A percentile compares a stretch with the other conserved stretches of the same genome.
Conservation (phyloP, 2,888 invertebrate genomes). For the Odontocerum albicorne region DNA sequence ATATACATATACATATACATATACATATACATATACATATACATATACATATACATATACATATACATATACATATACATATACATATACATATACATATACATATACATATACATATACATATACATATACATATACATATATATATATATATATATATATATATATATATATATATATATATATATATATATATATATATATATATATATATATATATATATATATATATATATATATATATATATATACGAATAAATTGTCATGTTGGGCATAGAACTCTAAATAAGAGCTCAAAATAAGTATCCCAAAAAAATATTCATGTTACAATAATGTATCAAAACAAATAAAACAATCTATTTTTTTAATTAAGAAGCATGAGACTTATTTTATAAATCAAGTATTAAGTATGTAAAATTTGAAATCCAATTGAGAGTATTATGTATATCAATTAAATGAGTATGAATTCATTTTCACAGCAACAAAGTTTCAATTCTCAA, state of each 20-base stretch:
- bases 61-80: neutral
- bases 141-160: neutral
- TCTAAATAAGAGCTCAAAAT: too few relatives aligned
- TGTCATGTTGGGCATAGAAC: too few relatives aligned
- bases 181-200: neutral
- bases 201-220: neutral
- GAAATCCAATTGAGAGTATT: too few relatives aligned
- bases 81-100: neutral
- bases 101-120: neutral
- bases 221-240: neutral
- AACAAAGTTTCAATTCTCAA: too few relatives aligned
- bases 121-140: neutral
- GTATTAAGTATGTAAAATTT: too few relatives aligned
- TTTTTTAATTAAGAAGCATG: too few relatives aligned
- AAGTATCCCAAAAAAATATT: too few relatives aligned
- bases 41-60: neutral
- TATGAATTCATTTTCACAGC: too few relatives aligned
- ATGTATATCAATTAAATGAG: too few relatives aligned
- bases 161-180: neutral
- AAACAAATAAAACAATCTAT: too few relatives aligned
- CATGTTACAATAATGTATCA: too few relatives aligned
- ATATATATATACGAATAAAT: neutral
- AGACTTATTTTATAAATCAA: too few relatives aligned
- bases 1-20: neutral
- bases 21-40: neutral